Conservation (phyloP, 2,113 vertebrate species). For the Labeo rohita region DNA sequence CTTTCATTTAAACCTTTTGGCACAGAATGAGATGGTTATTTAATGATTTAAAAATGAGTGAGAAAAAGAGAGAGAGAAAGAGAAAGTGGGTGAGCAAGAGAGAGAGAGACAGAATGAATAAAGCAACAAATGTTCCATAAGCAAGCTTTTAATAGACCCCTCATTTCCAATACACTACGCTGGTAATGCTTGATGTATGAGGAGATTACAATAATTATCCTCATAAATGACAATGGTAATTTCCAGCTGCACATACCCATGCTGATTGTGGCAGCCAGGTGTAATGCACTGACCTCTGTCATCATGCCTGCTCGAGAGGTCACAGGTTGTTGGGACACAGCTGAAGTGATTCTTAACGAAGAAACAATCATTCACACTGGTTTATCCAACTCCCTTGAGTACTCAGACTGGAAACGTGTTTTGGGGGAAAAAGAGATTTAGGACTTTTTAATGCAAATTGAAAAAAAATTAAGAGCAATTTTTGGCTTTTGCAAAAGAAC, state of each 20-base stretch:
- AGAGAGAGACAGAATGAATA: slow-evolving; percentile 33
- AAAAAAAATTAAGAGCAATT: background rate
- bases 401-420: background rate
- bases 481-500: background rate
- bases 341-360: slow-evolving; percentile 43
- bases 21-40: slow-evolving; percentile 62
- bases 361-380: slow-evolving; percentile 15
- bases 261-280: slow-evolving; percentile 63
- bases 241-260: slow-evolving; percentile 65
- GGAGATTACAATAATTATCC: slow-evolving; percentile 77
- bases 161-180: slow-evolving; percentile 62
- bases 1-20: slow-evolving; percentile 59
- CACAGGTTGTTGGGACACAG: slow-evolving; percentile 41
- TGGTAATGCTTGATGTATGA: slow-evolving; percentile 69
- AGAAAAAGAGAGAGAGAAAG: slow-evolving; percentile 33
- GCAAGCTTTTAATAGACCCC: slow-evolving; percentile 66
- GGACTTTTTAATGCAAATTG: background rate
- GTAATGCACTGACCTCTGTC: slow-evolving; percentile 60
- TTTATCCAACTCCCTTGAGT: background rate
- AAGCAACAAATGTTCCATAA: slow-evolving; percentile 63
- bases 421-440: background rate
- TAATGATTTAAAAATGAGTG: slow-evolving; percentile 58
- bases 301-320: slow-evolving; percentile 47
- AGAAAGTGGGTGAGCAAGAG: slow-evolving; percentile 31
- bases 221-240: slow-evolving; percentile 68